phyloP scores from a whole-genome alignment of 2,113 vertebrate species.

The Eudorcas thomsonii region DNA sequence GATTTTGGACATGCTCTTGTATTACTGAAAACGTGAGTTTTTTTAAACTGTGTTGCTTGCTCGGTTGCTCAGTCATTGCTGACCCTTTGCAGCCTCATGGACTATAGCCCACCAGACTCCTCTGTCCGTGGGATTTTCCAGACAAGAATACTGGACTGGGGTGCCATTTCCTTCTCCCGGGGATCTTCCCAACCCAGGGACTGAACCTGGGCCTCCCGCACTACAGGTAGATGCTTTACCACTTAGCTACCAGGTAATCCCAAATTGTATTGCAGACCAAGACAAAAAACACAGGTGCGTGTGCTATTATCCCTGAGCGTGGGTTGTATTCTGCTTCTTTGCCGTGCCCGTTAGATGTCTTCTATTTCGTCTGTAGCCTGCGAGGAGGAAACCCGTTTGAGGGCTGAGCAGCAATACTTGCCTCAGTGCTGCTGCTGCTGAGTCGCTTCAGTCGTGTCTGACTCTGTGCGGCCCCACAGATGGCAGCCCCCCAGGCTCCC shows the following conservation, averaged over 20 bases:
- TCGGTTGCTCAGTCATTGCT: neutral
- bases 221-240: neutral
- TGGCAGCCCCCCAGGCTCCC: too few relatives aligned
- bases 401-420: neutral
- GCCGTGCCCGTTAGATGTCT: neutral
- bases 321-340: neutral
- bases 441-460: fast-evolving
- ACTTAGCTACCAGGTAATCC: neutral
- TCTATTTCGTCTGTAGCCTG: fast-evolving
- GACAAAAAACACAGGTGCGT: neutral
- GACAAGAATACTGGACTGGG: neutral
- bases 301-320: neutral
- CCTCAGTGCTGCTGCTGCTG: neutral
- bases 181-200: neutral
- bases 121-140: neutral
- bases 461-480: too few relatives aligned
- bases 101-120: neutral
- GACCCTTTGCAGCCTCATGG: neutral
- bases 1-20: neutral
- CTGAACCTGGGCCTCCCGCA: fast-evolving
- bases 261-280: neutral
- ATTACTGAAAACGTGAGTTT: neutral
- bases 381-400: neutral
- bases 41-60: neutral
- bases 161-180: neutral